Conservation (phyloP, 2,888 invertebrate genomes). For the Papilio protenor region DNA sequence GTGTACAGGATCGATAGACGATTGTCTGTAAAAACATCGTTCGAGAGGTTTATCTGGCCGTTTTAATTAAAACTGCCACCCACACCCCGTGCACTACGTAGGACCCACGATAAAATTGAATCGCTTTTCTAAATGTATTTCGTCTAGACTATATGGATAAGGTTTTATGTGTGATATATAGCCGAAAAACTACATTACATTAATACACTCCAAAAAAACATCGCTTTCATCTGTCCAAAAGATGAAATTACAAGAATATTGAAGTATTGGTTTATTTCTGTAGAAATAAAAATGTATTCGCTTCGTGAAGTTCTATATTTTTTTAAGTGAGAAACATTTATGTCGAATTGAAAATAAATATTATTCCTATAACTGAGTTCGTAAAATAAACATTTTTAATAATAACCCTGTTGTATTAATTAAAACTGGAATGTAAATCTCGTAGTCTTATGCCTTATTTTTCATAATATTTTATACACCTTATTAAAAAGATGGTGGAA, state of each 20-base stretch:
- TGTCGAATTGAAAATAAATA: no score
- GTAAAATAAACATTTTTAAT: no score
- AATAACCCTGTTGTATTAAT: no score
- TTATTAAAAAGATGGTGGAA: neutral
- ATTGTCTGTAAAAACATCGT: constrained; percentile 17
- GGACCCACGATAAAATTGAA: constrained; percentile 25
- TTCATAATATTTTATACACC: neutral
- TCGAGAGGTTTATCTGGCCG: constrained; percentile 20
- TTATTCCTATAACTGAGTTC: no score
- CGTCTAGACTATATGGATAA: constrained; percentile 22
- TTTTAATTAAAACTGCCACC: constrained; percentile 23
- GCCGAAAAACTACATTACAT: neutral
- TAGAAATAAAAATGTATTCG: no score
- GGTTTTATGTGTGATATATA: neutral
- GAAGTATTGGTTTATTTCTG: neutral
- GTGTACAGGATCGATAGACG: neutral
- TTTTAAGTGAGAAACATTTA: no score
- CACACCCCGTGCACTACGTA: constrained; percentile 23
- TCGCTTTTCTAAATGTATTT: constrained; percentile 23
- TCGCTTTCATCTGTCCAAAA: neutral
- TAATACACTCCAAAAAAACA: neutral
- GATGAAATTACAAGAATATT: neutral
- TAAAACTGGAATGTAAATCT: no score
- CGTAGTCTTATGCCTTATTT: neutral
- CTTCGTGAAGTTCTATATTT: no score